Evolutionary conservation across 2,113 vertebrate genomes (phyloP), one percentile per base, ranked within the genome.

Genomic region (Paedocypris sp.): DNA sequence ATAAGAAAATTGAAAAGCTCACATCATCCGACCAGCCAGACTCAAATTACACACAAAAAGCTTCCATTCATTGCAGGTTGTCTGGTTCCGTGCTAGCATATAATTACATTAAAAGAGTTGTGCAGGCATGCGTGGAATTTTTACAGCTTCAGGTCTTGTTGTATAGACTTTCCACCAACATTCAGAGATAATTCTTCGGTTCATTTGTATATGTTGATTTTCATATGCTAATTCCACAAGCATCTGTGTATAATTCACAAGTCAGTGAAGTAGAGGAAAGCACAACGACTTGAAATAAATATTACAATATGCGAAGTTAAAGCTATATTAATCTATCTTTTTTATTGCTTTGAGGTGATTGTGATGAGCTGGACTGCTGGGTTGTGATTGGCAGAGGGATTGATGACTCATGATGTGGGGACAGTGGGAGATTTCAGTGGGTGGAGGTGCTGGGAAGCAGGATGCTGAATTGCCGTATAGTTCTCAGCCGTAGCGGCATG

Each of bases 331-430:
- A 11, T 53, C 5, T 52, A 20, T 25, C 8, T 11, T 11, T 48
- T 41, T 62, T 22, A 26, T 19, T 28, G 22, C 33, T 16, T 6
- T 32, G 43, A 46, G 20, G 15, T 32, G 31, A 31, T 29, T 41
- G 29, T 26, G 29, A 64, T 69, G 53, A 42, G 11, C 77, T 42
- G 79, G 72, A 71, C 69, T 83, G 45, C 52, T 72, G 77, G 41
- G 62, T 73, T 66, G 60, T 71, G 80, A 84, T 87, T 87, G 86
- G 85, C 78, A 74, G 75, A 46, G 49, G 68, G 67, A 57, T 38
- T 81, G 67, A 42, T 31, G 33, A 84, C 85, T 80, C 82, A 80
- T 74, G 62, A 64, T 28, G 73, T 75, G 77, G 62, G 66, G 70
- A 82, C 82, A 80, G 82, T 78, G 53, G 57, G 39, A 70, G 20